These are phyloP conservation scores for Drosophila testacea DNA, from an alignment of 2,888 invertebrate species.

Conservation along the genomic window DNA sequence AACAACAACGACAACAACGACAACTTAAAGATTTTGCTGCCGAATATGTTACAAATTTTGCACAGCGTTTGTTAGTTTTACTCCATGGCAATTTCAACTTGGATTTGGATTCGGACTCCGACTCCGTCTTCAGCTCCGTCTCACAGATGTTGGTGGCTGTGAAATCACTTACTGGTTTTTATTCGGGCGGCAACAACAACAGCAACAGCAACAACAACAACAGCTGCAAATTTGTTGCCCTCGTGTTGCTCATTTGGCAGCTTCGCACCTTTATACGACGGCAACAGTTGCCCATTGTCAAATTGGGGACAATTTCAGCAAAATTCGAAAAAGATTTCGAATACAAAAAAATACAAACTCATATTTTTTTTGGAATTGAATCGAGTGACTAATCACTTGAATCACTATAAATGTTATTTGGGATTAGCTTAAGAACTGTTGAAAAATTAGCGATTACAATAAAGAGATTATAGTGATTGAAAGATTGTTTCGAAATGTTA, in stretches of 20 bases:
- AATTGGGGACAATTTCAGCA: conserved; percentile 60
- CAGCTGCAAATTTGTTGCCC: conserved; percentile 79
- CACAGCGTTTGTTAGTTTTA: conserved; percentile 69
- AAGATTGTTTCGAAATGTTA: not conserved
- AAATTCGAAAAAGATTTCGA: conserved; percentile 33
- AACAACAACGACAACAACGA: conserved; percentile 44
- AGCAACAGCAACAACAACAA: conserved; percentile 40
- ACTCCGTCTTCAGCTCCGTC: conserved; percentile 7
- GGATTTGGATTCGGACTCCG: conserved; percentile 20
- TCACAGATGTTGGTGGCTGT: conserved; percentile 47
- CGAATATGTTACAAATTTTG: conserved; percentile 80
- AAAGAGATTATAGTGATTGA: not conserved
- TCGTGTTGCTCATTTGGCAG: conserved; percentile 79
- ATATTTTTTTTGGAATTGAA: not conserved
- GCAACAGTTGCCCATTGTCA: conserved; percentile 58
- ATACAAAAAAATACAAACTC: not conserved
- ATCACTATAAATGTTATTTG: not conserved
- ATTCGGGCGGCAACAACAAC: conserved; percentile 49
- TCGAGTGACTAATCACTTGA: conserved; percentile 39
- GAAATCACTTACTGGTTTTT: conserved; percentile 82
- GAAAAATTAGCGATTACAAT: conserved; percentile 1
- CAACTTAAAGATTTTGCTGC: conserved; percentile 74
- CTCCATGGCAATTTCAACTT: conserved; percentile 45
- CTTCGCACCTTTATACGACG: conserved; percentile 71
- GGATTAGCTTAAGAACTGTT: conserved; percentile 8